Conservation (phyloP, 2,113 vertebrate genomes). For the Toxotes chatareus region DNA sequence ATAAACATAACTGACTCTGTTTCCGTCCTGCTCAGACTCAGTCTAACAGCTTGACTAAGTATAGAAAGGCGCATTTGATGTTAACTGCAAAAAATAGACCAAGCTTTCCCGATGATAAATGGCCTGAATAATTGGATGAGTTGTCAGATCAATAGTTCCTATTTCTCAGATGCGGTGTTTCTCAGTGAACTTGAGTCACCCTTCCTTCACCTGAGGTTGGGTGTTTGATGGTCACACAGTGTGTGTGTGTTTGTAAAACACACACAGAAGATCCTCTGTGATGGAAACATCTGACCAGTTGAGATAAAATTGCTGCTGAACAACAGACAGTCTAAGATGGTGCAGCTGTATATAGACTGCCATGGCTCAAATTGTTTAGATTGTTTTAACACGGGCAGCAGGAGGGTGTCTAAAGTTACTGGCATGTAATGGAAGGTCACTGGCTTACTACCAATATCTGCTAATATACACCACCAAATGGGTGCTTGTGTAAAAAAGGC, state of each 20-base stretch:
- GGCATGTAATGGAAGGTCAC: background rate
- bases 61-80: slow-evolving; percentile 11
- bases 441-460: background rate
- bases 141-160: slow-evolving; percentile 58
- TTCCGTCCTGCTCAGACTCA: background rate
- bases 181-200: slow-evolving; percentile 57
- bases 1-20: background rate
- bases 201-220: background rate
- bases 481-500: background rate
- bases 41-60: background rate
- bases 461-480: background rate
- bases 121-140: slow-evolving; percentile 44
- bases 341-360: background rate
- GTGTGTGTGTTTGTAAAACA: slow-evolving; percentile 30
- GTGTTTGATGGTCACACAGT: slow-evolving; percentile 5
- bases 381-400: background rate
- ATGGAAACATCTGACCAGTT: slow-evolving; percentile 58
- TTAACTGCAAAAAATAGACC: slow-evolving; percentile 37
- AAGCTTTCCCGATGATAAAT: slow-evolving; percentile 1
- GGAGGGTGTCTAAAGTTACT: background rate
- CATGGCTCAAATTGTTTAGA: background rate
- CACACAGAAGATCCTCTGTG: slow-evolving; percentile 44
- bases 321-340: slow-evolving; percentile 16
- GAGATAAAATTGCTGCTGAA: slow-evolving; percentile 41
- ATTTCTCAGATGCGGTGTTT: slow-evolving; percentile 34